Percentiles rank a stretch among this genome's conserved stretches.
Evolutionary conservation across 2,113 vertebrate species (phyloP).

Genomic region (Salvelinus alpinus): DNA sequence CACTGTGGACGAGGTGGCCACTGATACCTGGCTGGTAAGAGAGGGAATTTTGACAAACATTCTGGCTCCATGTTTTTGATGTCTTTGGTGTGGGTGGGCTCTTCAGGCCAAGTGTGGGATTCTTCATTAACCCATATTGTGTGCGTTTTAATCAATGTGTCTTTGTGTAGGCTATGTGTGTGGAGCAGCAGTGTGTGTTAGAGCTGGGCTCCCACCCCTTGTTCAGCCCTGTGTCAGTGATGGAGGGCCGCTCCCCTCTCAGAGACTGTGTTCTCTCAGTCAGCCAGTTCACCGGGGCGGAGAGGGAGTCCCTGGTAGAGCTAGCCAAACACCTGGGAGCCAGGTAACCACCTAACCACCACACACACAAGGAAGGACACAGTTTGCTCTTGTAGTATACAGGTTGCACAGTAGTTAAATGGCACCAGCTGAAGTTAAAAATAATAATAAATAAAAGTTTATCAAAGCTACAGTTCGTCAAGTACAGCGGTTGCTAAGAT

Average conservation of each 20-base stretch:
- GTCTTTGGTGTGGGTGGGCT: background rate
- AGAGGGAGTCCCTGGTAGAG: slow-evolving; percentile 88
- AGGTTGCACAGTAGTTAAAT: background rate
- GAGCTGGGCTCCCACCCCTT: slow-evolving; percentile 82
- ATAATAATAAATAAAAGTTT: too few species aligned
- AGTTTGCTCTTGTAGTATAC: background rate
- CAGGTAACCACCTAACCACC: slow-evolving; percentile 68
- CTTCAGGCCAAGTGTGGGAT: background rate
- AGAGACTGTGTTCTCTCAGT: slow-evolving; percentile 88
- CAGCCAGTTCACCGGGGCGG: slow-evolving; percentile 91
- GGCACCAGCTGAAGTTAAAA: too few species aligned
- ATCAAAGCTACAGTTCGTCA: too few species aligned
- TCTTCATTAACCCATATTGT: too few species aligned
- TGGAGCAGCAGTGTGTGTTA: slow-evolving; percentile 84
- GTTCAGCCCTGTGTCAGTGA: slow-evolving; percentile 86
- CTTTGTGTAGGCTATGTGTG: slow-evolving; percentile 80
- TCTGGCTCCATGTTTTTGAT: too few species aligned
- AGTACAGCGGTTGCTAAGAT: too few species aligned
- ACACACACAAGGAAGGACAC: background rate
- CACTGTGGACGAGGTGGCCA: slow-evolving; percentile 92
- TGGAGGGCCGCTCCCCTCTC: slow-evolving; percentile 82
- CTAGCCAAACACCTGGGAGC: slow-evolving; percentile 88
- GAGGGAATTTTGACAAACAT: background rate
- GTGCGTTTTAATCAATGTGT: background rate
- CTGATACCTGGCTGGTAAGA: slow-evolving; percentile 96